Base-by-base conservation (phyloP, 2,797 vertebrate species). In the Acrossocheilus fasciatus region DNA sequence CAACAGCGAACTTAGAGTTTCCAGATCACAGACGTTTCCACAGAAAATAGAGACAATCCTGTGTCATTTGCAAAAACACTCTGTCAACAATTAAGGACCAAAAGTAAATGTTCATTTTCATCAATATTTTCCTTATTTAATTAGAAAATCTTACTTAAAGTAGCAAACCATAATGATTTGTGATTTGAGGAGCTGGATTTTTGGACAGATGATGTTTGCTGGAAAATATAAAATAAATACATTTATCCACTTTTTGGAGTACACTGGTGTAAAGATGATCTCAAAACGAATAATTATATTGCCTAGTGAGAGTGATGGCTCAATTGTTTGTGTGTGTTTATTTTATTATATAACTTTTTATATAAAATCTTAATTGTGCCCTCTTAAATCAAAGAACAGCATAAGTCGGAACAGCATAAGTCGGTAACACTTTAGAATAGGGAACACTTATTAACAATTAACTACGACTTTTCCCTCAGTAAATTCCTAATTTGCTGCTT, bases 1-100 rank as follows among this genome's bases (percentile, higher is more conserved):
- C 4, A 72, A 43, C 36, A 82, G 36, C 23, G 43, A 26, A 79
- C 76, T 43, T 79, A 57, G 15, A 57, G 64, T 69, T 52, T 81
- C 11, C 79, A 52, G 12, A 36, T 77, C 75, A 15, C 11, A 78
- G 23, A 57, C 2, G 20, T 78, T 57, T 78, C 52, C 36, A 59
- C 36, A 59, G 23, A 78, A n/a, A 78, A 78, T 59, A 78, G 14
- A 14, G 17, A 78, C 54, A 78, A 17, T 41, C 3, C 11, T 41
- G 36, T 41, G 36, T 26, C 2, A 6, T 59, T 78, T 78, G 30
- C 43, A 69, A 70, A 69, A 52, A 39, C 39, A 69, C 41, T 30
- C 17, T 11, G 34, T n/a, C 20, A 78, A n/a, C 52, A 59, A n/a
- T 59, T 78, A 78, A 23, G 18, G 50, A 36, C 6, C 34, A 54